These are phyloP conservation scores for Pristiophorus japonicus DNA, from an alignment of 2,113 vertebrate species.

Conservation along the genomic window DNA sequence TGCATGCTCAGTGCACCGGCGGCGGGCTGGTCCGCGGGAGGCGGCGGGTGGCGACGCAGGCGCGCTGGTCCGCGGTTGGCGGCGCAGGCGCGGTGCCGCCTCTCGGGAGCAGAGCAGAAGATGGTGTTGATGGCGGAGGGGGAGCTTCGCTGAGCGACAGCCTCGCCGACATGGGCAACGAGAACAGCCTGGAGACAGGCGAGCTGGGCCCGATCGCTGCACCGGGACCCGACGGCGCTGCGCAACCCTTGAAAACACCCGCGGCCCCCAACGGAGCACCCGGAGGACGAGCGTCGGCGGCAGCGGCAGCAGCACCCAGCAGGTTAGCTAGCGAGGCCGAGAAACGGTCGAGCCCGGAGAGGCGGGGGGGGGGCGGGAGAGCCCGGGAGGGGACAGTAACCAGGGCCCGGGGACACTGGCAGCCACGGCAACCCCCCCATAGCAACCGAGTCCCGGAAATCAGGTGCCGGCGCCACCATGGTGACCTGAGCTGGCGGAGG, in stretches of 20 bases:
- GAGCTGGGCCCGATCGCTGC: constrained; percentile 7
- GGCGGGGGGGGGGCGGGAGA: not conserved
- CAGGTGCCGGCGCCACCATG: not conserved
- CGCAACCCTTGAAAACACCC: not conserved
- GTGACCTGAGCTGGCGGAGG: not conserved
- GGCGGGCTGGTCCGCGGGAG: not conserved
- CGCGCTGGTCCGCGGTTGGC: not conserved
- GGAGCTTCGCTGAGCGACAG: not conserved
- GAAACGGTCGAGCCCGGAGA: not conserved
- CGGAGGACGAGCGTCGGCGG: not conserved
- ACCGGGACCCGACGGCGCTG: not conserved
- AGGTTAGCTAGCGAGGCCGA: not conserved
- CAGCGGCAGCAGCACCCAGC: not conserved
- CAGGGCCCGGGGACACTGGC: not conserved
- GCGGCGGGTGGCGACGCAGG: too few relatives aligned
- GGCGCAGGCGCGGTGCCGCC: constrained; percentile 7
- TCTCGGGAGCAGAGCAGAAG: not conserved
- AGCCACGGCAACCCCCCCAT: not conserved
- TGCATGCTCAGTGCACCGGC: too few relatives aligned
- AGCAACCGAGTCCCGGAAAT: not conserved
- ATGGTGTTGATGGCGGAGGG: constrained; percentile 28
- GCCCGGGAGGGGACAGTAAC: not conserved
- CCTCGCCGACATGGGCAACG: constrained; percentile 20
- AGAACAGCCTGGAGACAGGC: constrained; percentile 18
- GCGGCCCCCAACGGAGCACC: constrained; percentile 26